These are phyloP conservation scores for Hemichromis elongatus DNA, from an alignment of 2,113 vertebrate genomes.

Conservation along the genomic window DNA sequence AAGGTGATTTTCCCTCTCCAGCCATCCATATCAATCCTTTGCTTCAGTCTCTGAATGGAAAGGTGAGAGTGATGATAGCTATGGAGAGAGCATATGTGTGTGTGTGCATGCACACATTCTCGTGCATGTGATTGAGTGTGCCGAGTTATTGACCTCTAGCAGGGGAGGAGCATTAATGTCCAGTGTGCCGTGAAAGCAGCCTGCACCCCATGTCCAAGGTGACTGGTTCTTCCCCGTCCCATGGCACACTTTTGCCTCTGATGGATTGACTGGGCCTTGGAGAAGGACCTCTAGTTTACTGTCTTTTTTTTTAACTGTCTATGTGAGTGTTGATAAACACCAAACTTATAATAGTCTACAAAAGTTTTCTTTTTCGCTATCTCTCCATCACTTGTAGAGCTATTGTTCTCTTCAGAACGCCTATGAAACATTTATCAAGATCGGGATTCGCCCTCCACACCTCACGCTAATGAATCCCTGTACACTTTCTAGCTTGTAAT, in stretches of 20 bases:
- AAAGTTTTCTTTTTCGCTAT: conserved; percentile 18
- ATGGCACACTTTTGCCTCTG: conserved; percentile 47
- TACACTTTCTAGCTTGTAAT: conserved; percentile 44
- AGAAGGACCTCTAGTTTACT: conserved; percentile 2
- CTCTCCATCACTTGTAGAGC: conserved; percentile 26
- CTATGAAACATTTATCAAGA: conserved; percentile 45
- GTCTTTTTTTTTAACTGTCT: neutral
- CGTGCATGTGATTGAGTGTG: conserved; percentile 44
- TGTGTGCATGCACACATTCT: neutral
- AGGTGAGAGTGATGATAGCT: conserved; percentile 10
- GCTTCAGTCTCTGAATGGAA: neutral
- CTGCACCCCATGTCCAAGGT: conserved; percentile 64
- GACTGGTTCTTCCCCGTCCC: conserved; percentile 59
- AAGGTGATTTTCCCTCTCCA: conserved; percentile 39
- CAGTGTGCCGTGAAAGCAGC: conserved; percentile 61
- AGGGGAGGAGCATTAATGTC: conserved; percentile 59
- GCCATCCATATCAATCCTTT: neutral
- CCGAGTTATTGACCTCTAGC: conserved; percentile 61
- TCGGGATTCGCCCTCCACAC: neutral
- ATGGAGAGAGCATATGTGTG: neutral
- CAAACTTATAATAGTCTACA: conserved; percentile 30
- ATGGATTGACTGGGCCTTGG: conserved; percentile 60
- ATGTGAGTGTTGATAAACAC: neutral
- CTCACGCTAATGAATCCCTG: conserved; percentile 58
- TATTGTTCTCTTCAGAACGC: conserved; percentile 25